Evolutionary conservation across 2,797 vertebrate genomes (phyloP), one percentile per base, ranked within the genome.

Genomic region (Parambassis ranga): DNA sequence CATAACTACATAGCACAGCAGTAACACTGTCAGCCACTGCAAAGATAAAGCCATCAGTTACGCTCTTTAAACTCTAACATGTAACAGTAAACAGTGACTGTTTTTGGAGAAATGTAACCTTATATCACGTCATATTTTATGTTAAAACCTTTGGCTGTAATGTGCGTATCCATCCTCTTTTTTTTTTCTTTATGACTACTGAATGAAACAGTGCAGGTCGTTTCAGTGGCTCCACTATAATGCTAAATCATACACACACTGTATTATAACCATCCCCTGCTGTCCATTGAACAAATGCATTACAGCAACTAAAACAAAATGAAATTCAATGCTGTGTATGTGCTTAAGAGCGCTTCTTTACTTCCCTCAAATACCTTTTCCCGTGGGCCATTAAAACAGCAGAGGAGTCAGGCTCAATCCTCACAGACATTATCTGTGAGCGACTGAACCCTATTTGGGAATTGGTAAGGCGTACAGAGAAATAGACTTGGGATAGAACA

Each of bases 351-450:
- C 90, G 89, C 92, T 88, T 94, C 94, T 93, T 94, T 93, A 93
- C 93, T 92, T 93, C 90, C 87, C 90, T 95, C 93, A 93, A 92
- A 84, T 91, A 89, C 75, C 79, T 74, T 87, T 83, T 96, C 96
- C 93, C 94, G 65, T 82, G 96, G 94, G 97, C 94, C 82, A 84
- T 85, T 88, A 86, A 86, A 91, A 90, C 84, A 68, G 94, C 90
- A 85, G 90, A 92, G 84, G 88, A 95, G 91, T 84, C 89, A 1
- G 66, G 91, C 94, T 96, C 94, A 96, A 95, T 97, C 95, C 93
- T 67, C 90, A 86, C 90, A 92, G 94, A 93, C 93, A 95, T 96
- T 96, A 95, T 96, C 94, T 95, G 94, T 93, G 95, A 94, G 94
- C 89, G 91, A 92, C 93, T 92, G 89, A 94, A 94, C 94, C 93